These are phyloP conservation scores for Maconellicoccus hirsutus DNA, from an alignment of 1,140 invertebrate species.

Conservation along the genomic window DNA sequence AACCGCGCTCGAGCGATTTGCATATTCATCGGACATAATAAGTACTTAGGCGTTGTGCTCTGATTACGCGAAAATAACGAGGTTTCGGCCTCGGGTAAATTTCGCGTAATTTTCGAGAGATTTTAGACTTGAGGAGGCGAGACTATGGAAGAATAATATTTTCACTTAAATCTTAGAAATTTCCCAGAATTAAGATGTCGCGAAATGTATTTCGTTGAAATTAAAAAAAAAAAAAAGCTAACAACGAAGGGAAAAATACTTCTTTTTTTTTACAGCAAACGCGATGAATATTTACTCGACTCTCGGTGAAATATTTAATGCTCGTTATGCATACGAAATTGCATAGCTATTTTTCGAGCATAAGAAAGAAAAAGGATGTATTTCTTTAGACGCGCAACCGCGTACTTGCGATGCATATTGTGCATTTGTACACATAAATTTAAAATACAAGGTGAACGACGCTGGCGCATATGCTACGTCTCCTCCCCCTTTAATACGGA, in stretches of 20 bases:
- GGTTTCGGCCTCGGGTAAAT: no score
- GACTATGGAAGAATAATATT: no score
- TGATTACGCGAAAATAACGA: slow-evolving; percentile 7
- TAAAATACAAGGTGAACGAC: no score
- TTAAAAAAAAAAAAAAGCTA: not conserved
- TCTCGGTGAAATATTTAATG: slow-evolving; percentile 4
- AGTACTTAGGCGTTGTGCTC: not conserved
- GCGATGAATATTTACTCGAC: not conserved
- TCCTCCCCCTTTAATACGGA: no score
- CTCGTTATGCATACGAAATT: slow-evolving; percentile 1
- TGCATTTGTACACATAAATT: no score
- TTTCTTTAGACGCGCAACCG: not conserved
- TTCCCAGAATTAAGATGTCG: not conserved
- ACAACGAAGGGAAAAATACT: not conserved
- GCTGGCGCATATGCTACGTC: no score
- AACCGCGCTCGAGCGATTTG: not conserved
- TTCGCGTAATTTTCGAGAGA: no score
- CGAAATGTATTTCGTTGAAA: no score
- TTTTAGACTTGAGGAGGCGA: no score
- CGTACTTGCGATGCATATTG: not conserved
- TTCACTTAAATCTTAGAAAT: not conserved
- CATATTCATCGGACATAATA: not conserved
- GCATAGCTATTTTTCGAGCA: not conserved
- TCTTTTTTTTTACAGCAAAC: not conserved
- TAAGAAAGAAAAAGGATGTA: no score